Evolutionary conservation across 1,140 invertebrate species (phyloP).

Genomic region (Ectropis grisescens): DNA sequence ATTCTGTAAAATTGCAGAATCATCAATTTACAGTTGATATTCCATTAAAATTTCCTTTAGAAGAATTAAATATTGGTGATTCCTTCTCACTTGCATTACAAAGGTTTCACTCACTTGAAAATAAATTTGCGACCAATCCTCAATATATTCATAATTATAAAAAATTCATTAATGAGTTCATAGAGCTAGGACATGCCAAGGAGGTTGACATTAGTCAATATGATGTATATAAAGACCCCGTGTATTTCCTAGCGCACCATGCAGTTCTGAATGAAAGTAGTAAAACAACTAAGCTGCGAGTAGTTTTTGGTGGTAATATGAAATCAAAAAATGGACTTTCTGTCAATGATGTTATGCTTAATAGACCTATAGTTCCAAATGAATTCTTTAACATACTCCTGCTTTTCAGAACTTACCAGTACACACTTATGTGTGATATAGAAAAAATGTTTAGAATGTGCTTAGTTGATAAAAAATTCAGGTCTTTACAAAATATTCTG

Average conservation of each 20-base stretch:
- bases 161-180: conserved; percentile 18
- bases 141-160: too few species aligned
- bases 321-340: too few species aligned
- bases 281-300: not conserved
- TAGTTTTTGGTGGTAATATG: too few species aligned
- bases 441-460: not conserved
- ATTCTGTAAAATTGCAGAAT: too few species aligned
- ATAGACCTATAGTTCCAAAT: not conserved
- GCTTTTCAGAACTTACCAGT: not conserved
- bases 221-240: not conserved
- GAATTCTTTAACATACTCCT: not conserved
- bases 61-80: too few species aligned
- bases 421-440: not conserved
- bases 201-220: too few species aligned
- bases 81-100: too few species aligned
- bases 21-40: too few species aligned
- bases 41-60: too few species aligned
- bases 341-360: too few species aligned
- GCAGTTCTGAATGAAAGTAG: not conserved
- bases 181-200: conserved; percentile 13
- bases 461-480: not conserved
- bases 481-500: not conserved
- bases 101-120: too few species aligned
- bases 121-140: too few species aligned
- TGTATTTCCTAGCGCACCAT: not conserved